Evolutionary conservation across 2,888 invertebrate species (phyloP).

Genomic region (Papilio elwesi): DNA sequence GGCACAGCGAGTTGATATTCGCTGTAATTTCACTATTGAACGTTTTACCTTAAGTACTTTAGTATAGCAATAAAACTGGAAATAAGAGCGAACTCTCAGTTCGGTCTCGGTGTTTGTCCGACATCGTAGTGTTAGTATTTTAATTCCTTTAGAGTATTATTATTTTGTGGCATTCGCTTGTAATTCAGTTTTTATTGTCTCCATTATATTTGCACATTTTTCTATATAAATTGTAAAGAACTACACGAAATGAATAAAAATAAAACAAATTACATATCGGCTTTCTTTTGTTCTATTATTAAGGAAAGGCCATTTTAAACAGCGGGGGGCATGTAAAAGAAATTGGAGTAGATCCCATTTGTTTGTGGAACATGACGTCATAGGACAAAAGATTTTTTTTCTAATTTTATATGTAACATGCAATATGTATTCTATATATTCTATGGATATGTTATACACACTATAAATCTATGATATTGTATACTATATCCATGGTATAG

Average conservation of each 20-base stretch:
- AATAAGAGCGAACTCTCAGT: conserved; percentile 6
- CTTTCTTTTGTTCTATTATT: conserved; percentile 2
- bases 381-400: too few species aligned
- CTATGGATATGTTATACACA: too few species aligned
- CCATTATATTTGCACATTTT: conserved; percentile 80
- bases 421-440: too few species aligned
- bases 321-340: too few species aligned
- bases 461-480: too few species aligned
- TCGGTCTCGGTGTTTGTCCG: conserved; percentile 10
- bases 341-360: too few species aligned
- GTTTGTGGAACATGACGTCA: too few species aligned
- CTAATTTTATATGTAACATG: too few species aligned
- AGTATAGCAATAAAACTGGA: conserved; percentile 32
- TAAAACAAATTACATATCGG: conserved; percentile 38
- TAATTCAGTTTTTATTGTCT: conserved; percentile 74
- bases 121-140: conserved; percentile 46
- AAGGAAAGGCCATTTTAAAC: too few species aligned
- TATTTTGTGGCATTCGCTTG: conserved; percentile 64
- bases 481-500: too few species aligned
- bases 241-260: conserved; percentile 76
- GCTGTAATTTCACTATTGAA: too few species aligned
- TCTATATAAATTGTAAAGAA: conserved; percentile 78
- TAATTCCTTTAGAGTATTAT: conserved; percentile 66
- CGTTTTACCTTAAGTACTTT: neutral
- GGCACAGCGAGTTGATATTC: too few species aligned